Conservation (phyloP, 35 echinoderm and acorn worm genomes). For the Nesometra sesokonis region DNA sequence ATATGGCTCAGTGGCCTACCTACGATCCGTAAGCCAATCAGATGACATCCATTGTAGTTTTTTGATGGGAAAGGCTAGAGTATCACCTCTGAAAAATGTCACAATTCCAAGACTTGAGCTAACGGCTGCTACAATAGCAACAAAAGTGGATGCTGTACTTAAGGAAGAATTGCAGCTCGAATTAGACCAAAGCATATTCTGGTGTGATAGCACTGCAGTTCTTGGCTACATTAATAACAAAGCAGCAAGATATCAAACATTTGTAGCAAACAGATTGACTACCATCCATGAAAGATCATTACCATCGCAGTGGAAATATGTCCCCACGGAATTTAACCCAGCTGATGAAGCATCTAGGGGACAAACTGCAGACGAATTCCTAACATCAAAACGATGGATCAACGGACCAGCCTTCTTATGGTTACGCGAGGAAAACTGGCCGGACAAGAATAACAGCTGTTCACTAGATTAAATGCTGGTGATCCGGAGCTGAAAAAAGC, state of each 20-base stretch:
- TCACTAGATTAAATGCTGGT: background rate
- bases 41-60: background rate
- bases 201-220: slow-evolving; percentile 34
- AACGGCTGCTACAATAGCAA: background rate
- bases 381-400: background rate
- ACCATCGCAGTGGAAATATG: slow-evolving; percentile 44
- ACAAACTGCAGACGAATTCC: background rate
- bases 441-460: background rate
- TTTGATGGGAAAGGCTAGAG: slow-evolving; percentile 5
- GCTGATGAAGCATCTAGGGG: slow-evolving; percentile 55
- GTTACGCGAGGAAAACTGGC: background rate
- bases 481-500: background rate
- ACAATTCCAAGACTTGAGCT: slow-evolving; percentile 7
- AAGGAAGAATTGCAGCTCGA: slow-evolving; percentile 8
- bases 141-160: background rate
- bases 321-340: slow-evolving; percentile 21
- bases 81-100: slow-evolving; percentile 3
- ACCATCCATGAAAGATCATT: slow-evolving; percentile 20
- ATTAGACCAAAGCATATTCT: slow-evolving; percentile 15
- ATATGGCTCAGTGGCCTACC: background rate
- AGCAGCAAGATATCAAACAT: slow-evolving; percentile 25
- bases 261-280: slow-evolving; percentile 41
- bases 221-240: slow-evolving; percentile 33
- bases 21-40: background rate
- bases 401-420: slow-evolving; percentile 28